Base-by-base conservation (phyloP, 2,113 vertebrate genomes). In the Chaenogobius annularis region DNA sequence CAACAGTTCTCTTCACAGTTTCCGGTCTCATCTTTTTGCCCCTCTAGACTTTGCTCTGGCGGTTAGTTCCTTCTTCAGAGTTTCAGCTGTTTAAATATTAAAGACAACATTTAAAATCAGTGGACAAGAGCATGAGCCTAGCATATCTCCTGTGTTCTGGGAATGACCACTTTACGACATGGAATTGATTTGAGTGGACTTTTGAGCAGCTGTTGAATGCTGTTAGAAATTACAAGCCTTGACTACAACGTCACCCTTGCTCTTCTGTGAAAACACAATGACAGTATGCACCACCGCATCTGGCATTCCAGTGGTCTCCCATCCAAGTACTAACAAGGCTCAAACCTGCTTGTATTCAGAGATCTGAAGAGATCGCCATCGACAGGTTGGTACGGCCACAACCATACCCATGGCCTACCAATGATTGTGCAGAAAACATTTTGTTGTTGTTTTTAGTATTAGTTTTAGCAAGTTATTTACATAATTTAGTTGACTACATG, bases 51-150 rank as follows among this genome's bases (percentile, higher is more conserved):
- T 17, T 67, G 61, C 37, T 50, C 40, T 22, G 35, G 44, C 37
- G 44, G 56, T 15, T 31, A 61, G n/a, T 72, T 20, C 70, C 22
- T 47, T 50, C 59, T 50, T 10, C 35, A 56, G 54, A 23, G 69
- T 19, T 7, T 2, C 5, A 1, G 48, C 43, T 59, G 62, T 84
- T 79, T 0, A 81, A 79, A 88, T 65, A 66, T 79, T 66, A 77
- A 77, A 77, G 63, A 14, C 11, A 68, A 74, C 52, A 70, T 76
- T 78, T 78, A 12, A 59, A 74, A 61, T 77, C 23, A 54, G 11
- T 66, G 46, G 9, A 66, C 58, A 76, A n/a, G 19, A 31, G 37
- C 20, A 54, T 19, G 31, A 10, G 9, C 63, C 66, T 62, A 54
- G 15, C 20, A 47, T 66, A 66, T 11, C n/a, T 46, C 20, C 7